Percentiles rank a stretch among this genome's conserved stretches.
These are phyloP conservation scores for Danio aesculapii DNA, from an alignment of 2,797 vertebrate genomes.

Conservation along the genomic window DNA sequence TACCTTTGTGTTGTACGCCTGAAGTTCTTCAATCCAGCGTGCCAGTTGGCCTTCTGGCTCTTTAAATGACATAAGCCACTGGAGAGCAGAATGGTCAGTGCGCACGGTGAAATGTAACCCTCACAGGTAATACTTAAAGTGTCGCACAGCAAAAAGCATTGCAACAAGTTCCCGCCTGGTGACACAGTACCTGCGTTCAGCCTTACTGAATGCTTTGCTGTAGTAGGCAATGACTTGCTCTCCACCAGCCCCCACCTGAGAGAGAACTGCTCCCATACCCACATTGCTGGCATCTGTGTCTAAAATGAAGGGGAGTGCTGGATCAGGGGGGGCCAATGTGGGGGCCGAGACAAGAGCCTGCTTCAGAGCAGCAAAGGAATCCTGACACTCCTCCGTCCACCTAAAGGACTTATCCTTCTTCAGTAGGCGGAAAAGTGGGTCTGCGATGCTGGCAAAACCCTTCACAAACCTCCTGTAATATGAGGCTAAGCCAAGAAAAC, in stretches of 20 bases:
- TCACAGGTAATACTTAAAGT: slow-evolving; percentile 47
- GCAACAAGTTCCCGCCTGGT: slow-evolving; percentile 26
- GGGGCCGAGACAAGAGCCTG: too few species aligned
- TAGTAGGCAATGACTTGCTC: slow-evolving; percentile 42
- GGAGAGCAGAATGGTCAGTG: too few species aligned
- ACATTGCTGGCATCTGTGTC: too few species aligned
- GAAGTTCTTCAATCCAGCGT: too few species aligned
- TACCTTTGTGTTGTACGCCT: slow-evolving; percentile 6
- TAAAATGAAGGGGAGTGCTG: slow-evolving; percentile 30
- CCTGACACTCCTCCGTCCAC: too few species aligned
- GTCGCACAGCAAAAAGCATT: not conserved
- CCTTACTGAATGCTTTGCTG: slow-evolving; percentile 47
- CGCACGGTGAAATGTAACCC: too few species aligned
- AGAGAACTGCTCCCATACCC: not conserved
- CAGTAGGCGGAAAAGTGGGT: too few species aligned
- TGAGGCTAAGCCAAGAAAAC: too few species aligned
- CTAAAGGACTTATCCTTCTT: too few species aligned
- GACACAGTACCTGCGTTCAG: slow-evolving; percentile 24
- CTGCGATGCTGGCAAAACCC: slow-evolving; percentile 25
- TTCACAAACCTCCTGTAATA: too few species aligned
- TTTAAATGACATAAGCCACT: slow-evolving; percentile 52
- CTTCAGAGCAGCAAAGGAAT: too few species aligned
- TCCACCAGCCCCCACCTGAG: slow-evolving; percentile 10
- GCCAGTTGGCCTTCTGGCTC: too few species aligned
- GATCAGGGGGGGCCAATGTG: slow-evolving; percentile 8